Conservation (phyloP, 2,888 invertebrate genomes). For the Bimastos eiseni region DNA sequence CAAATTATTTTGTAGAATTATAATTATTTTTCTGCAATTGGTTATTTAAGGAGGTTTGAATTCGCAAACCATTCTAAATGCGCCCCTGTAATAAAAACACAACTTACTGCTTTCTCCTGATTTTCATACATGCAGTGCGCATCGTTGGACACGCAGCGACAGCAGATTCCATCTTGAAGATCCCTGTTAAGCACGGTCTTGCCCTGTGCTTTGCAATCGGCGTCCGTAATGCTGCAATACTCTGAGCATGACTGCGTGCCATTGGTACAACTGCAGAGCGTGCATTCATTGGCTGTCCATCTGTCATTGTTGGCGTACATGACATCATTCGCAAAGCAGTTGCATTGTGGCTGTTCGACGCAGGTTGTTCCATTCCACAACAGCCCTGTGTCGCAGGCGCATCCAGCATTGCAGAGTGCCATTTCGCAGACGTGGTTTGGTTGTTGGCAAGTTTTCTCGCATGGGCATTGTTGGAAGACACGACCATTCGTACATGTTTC, state of each 20-base stretch:
- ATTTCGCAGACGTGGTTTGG: conserved; percentile 34
- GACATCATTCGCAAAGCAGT: conserved; percentile 24
- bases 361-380: conserved; percentile 31
- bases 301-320: conserved; percentile 27
- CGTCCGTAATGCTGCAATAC: conserved; percentile 26
- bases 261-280: conserved; percentile 29
- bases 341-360: conserved; percentile 28
- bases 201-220: conserved; percentile 30
- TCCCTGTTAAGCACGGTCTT: conserved; percentile 32
- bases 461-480: conserved; percentile 31
- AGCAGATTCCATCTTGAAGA: conserved; percentile 26
- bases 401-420: conserved; percentile 27
- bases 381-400: conserved; percentile 18
- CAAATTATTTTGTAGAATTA: too few species aligned
- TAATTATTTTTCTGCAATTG: too few species aligned
- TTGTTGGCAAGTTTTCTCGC: conserved; percentile 31
- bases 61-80: too few species aligned
- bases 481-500: conserved; percentile 32
- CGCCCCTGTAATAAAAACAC: too few species aligned
- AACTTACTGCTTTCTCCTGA: conserved; percentile 27
- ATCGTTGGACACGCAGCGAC: conserved; percentile 28
- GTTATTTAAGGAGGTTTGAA: too few species aligned
- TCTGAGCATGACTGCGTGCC: conserved; percentile 29
- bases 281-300: conserved; percentile 29
- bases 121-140: conserved; percentile 29